Percentiles rank a stretch among this genome's conserved stretches.
Evolutionary conservation across 2,888 invertebrate genomes (phyloP).

Genomic region (Dryadula phaetusa): DNA sequence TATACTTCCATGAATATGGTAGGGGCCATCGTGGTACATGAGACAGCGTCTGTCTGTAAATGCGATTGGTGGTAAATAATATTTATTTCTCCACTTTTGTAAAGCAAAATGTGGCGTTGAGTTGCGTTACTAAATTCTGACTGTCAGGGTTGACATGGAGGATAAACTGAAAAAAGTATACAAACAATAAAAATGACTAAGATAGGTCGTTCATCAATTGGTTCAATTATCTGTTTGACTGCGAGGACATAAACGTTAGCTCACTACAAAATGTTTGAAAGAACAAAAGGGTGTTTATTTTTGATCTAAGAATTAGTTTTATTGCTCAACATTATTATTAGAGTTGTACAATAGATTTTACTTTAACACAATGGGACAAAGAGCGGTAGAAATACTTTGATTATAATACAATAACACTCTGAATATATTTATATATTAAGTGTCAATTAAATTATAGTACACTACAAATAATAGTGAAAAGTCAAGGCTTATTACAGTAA

Average conservation of each 20-base stretch:
- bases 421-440: neutral
- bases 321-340: neutral
- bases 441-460: neutral
- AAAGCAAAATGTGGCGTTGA: too few species aligned
- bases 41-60: too few species aligned
- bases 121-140: too few species aligned
- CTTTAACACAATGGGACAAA: conserved; percentile 10
- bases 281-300: neutral
- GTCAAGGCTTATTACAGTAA: neutral
- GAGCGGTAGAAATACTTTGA: conserved; percentile 6
- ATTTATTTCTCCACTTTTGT: too few species aligned
- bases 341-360: neutral
- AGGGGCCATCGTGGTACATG: too few species aligned
- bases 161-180: too few species aligned
- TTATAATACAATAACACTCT: neutral
- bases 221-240: too few species aligned
- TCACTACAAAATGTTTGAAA: neutral
- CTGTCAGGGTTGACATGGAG: too few species aligned
- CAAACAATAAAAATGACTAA: too few species aligned
- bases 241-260: neutral
- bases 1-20: neutral
- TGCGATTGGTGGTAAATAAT: too few species aligned
- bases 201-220: too few species aligned
- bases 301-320: neutral
- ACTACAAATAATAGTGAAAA: neutral